Conservation (phyloP, 2,113 vertebrate genomes). For the Struthio camelus region DNA sequence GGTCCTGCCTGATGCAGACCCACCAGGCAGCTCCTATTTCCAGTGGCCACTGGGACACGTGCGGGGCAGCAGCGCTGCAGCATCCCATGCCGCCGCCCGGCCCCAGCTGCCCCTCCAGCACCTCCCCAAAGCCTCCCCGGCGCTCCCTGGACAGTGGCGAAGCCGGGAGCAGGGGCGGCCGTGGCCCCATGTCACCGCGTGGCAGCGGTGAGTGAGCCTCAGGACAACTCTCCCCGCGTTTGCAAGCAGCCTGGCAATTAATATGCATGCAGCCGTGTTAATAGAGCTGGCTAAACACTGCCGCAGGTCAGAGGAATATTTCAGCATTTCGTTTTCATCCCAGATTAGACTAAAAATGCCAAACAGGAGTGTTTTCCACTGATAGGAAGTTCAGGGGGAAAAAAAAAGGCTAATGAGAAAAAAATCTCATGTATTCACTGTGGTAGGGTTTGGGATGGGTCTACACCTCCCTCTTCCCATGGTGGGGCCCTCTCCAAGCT, state of each 20-base stretch:
- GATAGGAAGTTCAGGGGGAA: background rate
- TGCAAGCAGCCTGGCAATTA: background rate
- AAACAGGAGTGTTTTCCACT: background rate
- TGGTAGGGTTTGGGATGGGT: background rate
- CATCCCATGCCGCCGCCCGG: too few relatives aligned
- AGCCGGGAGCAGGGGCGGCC: too few relatives aligned
- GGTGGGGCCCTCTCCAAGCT: too few relatives aligned
- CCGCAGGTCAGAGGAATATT: background rate
- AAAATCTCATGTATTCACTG: too few relatives aligned
- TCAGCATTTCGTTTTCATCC: conserved; percentile 2
- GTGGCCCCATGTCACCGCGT: too few relatives aligned
- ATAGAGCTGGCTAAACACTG: background rate
- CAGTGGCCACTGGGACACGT: too few relatives aligned
- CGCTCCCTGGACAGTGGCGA: too few relatives aligned
- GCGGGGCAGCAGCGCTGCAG: too few relatives aligned
- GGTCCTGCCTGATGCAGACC: too few relatives aligned
- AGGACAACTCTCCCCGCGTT: rapidly evolving
- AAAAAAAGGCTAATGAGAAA: background rate
- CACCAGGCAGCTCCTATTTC: too few relatives aligned
- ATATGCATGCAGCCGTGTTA: background rate
- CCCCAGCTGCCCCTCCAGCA: too few relatives aligned
- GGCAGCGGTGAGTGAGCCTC: rapidly evolving
- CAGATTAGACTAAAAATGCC: background rate
- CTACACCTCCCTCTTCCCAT: background rate
- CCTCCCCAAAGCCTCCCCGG: too few relatives aligned